phyloP scores from a whole-genome alignment of 2,888 invertebrate genomes.

The Dicycla oo region DNA sequence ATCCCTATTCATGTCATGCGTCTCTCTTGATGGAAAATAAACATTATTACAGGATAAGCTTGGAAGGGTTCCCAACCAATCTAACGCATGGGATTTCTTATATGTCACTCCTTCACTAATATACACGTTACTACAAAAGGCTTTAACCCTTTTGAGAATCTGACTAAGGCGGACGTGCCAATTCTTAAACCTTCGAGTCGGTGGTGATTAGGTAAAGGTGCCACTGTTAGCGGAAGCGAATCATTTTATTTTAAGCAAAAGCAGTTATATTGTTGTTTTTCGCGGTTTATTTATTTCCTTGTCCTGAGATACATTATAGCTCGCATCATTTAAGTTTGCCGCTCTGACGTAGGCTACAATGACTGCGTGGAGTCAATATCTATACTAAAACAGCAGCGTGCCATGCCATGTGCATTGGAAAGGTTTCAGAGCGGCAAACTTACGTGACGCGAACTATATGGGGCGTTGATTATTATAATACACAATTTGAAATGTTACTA shows the following conservation, averaged over 20 bases:
- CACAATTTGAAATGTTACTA: not conserved
- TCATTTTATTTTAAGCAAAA: not conserved
- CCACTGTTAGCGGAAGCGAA: slow-evolving; percentile 38
- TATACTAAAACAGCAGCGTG: too few relatives aligned
- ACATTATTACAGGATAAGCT: slow-evolving; percentile 81
- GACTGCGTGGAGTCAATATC: too few relatives aligned
- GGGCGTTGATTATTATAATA: not conserved
- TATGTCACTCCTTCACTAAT: slow-evolving; percentile 66
- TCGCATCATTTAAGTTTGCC: too few relatives aligned
- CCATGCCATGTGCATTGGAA: too few relatives aligned
- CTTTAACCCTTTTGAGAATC: slow-evolving; percentile 78
- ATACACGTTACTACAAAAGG: slow-evolving; percentile 73
- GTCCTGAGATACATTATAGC: too few relatives aligned
- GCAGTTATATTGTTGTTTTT: not conserved
- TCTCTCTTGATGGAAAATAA: slow-evolving; percentile 76
- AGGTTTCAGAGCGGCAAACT: too few relatives aligned
- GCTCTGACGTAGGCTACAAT: too few relatives aligned
- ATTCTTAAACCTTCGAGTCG: slow-evolving; percentile 68
- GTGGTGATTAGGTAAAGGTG: slow-evolving; percentile 50
- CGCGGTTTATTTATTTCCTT: not conserved
- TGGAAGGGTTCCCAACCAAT: slow-evolving; percentile 72
- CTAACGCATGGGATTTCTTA: slow-evolving; percentile 72
- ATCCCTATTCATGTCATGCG: slow-evolving; percentile 57
- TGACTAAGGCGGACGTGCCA: slow-evolving; percentile 76
- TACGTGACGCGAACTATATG: too few relatives aligned